These are phyloP conservation scores for Balaenoptera acutorostrata DNA, from an alignment of 2,113 vertebrate genomes.

Conservation along the genomic window DNA sequence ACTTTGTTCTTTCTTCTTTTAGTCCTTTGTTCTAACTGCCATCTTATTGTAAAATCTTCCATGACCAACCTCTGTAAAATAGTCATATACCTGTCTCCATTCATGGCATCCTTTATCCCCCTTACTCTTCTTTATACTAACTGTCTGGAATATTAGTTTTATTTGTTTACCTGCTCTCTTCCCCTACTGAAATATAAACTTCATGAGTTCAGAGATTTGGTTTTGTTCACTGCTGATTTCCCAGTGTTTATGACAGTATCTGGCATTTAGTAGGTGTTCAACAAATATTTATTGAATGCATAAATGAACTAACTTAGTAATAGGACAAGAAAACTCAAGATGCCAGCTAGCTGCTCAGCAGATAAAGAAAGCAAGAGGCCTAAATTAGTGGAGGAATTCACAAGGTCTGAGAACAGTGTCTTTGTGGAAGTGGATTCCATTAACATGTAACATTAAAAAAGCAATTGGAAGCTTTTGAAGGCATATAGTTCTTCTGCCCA, in stretches of 20 bases:
- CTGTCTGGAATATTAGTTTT: neutral
- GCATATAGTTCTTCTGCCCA: neutral
- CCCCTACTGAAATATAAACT: neutral
- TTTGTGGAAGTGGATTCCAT: neutral
- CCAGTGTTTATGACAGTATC: neutral
- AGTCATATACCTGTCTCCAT: neutral
- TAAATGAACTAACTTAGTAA: neutral
- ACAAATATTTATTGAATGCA: neutral
- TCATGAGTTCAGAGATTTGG: neutral
- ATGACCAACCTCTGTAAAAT: neutral
- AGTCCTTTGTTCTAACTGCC: neutral
- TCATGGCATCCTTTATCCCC: neutral
- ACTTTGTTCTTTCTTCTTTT: neutral
- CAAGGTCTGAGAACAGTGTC: neutral
- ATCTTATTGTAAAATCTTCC: neutral
- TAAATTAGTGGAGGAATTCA: neutral
- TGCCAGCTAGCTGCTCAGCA: neutral
- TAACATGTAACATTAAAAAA: neutral
- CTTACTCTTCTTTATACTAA: neutral
- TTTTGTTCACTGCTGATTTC: neutral
- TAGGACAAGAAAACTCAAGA: neutral
- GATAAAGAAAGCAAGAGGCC: neutral
- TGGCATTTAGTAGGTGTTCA: neutral
- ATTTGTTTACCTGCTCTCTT: neutral
- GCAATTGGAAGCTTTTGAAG: neutral